Evolutionary conservation across 2,797 vertebrate genomes (phyloP), one percentile per base, ranked within the genome.

Genomic region (Pogoniulus pusillus): DNA sequence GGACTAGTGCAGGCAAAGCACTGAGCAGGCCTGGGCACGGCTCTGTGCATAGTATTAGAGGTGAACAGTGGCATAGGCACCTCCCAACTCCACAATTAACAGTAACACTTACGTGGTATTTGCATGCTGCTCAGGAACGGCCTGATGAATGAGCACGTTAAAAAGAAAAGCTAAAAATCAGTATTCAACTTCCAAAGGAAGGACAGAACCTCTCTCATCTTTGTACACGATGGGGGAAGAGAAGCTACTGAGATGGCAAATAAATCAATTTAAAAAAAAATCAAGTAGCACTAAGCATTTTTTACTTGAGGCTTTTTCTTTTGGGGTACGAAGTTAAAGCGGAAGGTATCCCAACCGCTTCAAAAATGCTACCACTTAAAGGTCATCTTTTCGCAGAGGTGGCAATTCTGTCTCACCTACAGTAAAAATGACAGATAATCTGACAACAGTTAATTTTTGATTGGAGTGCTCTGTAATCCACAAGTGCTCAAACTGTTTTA

Each of bases 31-130:
- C 65, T 15, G 49, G 57, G 39, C 22, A 0, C 5, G 13, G 30
- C 4, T 26, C 34, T 4, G 4, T 30, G 30, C 26, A 49, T 1
- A 26, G 24, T 6, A 39, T 5, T 35, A 10, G 54, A 16, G 39
- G 77, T 29, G 18, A 39, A 9, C 47, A 64, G 53, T 3, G 4
- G 15, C 32, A 9, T 0, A 22, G 79, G 30, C 18, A 34, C 7
- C 58, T 66, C 49, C 4, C 4, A 60, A n/a, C 29, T 14, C 19
- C 41, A 27, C 47, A 70, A 12, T 8, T 19, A 49, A 53, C 32
- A 19, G 4, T 4, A 60, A 70, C 23, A 22, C 39, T 39, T 24
- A n/a, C 0, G 0, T 6, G n/a, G 16, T 24, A 54, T 8, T 39
- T n/a, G 26, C 35, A 70, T 12, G 6, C 14, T n/a, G 19, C 4